Base-by-base conservation (phyloP, 2,797 vertebrate species). In the Fringilla coelebs region DNA sequence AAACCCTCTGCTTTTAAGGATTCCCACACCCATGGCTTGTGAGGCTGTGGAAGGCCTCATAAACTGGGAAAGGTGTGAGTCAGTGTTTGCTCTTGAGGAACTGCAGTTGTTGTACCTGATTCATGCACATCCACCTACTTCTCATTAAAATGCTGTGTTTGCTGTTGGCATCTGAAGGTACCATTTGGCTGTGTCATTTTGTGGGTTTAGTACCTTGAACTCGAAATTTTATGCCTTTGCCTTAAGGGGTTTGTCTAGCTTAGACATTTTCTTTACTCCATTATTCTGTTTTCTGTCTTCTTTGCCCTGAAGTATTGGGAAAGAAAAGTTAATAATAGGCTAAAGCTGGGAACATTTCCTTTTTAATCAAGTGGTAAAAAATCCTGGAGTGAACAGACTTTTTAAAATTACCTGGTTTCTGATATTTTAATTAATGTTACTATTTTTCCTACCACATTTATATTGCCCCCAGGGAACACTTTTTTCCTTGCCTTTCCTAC, bases 371-470 rank as follows among this genome's bases (percentile, higher is more conserved):
- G 52, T 7, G 26, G 43, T 74, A 67, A 38, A 93, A 85, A 76
- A 52, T 41, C 7, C 58, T 94, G 45, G 32, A 38, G 25, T 62
- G 58, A 83, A 61, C 57, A 89, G 36, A 32, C 12, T 58, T 73
- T 88, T 77, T 38, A 0, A 57, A 93, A 88, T 93, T 77, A 65
- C 73, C 43, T 54, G 46, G 13, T 74, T 75, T 90, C 73, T 95
- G 73, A 71, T 80, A 83, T 85, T 94, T 89, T 91, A 89, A 91
- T 94, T 94, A 71, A 77, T 51, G 25, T 58, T 77, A 76, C 21
- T 74, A 49, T 80, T 93, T 86, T 88, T 71, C 65, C 61, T 83
- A 36, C 55, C n/a, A 34, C 3, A 0, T 63, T 91, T 79, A 51
- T 46, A 28, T 28, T 61, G 29, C 36, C 79, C 17, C 2, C 2